These are phyloP conservation scores for Agonopterix heracliana DNA, from an alignment of 2,888 invertebrate species.

Conservation along the genomic window DNA sequence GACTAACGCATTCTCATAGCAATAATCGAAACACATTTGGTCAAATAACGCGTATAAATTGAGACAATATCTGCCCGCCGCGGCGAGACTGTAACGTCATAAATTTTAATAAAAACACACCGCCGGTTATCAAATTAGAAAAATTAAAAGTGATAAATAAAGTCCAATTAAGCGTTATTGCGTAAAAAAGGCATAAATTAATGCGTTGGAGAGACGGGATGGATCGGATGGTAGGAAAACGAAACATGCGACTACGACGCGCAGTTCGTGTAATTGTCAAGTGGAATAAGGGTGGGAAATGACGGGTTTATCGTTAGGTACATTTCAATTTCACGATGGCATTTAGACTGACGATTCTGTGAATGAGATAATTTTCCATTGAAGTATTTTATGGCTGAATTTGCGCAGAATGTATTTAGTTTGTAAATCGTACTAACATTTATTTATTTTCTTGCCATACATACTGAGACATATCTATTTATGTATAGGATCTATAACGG, in stretches of 20 bases:
- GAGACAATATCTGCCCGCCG: constrained; percentile 42
- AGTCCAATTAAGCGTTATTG: constrained; percentile 73
- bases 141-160: constrained; percentile 76
- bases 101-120: constrained; percentile 61
- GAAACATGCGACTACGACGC: constrained; percentile 24
- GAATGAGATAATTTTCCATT: too few species aligned
- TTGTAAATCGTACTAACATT: too few species aligned
- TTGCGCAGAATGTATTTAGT: too few species aligned
- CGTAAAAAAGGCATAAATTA: constrained; percentile 76
- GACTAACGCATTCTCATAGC: constrained; percentile 24
- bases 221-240: not conserved
- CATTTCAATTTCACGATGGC: too few species aligned
- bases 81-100: constrained; percentile 36
- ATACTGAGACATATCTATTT: too few species aligned
- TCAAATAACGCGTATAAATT: constrained; percentile 61
- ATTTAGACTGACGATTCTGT: too few species aligned
- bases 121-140: constrained; percentile 69
- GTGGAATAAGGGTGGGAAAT: constrained; percentile 36
- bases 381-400: too few species aligned
- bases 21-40: constrained; percentile 59
- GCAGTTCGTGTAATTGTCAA: constrained; percentile 36
- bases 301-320: not conserved
- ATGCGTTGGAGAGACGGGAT: constrained; percentile 42
- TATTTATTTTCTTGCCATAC: too few species aligned
- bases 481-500: too few species aligned